A percentile compares a stretch with the other conserved stretches of the same genome.
These are phyloP conservation scores for Thamnophis elegans DNA, from an alignment of 2,797 vertebrate species.

Conservation along the genomic window DNA sequence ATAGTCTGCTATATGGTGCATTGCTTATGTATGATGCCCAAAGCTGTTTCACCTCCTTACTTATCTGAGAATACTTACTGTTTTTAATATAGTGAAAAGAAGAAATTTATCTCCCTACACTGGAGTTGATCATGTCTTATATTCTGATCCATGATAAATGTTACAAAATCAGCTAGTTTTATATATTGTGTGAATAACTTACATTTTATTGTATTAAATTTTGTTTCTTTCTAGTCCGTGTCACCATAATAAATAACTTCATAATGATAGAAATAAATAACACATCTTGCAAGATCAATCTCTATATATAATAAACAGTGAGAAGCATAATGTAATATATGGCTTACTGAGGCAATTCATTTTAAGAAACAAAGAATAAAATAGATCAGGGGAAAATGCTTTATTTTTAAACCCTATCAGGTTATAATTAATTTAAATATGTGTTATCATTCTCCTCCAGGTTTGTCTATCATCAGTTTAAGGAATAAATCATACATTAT, in stretches of 20 bases:
- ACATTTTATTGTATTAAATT: neutral
- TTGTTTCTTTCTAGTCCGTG: slow-evolving; percentile 33
- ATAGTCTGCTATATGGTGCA: slow-evolving; percentile 8
- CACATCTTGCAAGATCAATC: slow-evolving; percentile 1
- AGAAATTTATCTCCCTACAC: slow-evolving; percentile 30
- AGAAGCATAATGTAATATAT: slow-evolving; percentile 12
- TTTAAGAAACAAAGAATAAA: slow-evolving; percentile 12
- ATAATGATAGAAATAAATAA: slow-evolving; percentile 11
- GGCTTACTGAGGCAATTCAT: slow-evolving; percentile 6
- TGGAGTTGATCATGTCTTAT: slow-evolving; percentile 13
- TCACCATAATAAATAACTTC: slow-evolving; percentile 30
- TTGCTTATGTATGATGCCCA: neutral
- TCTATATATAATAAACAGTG: neutral
- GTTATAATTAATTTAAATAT: slow-evolving; percentile 15
- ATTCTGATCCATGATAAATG: slow-evolving; percentile 1
- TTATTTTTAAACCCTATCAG: neutral
- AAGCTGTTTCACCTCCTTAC: slow-evolving; percentile 8
- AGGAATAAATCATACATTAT: neutral
- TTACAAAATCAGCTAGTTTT: slow-evolving; percentile 25
- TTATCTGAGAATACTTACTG: slow-evolving; percentile 6
- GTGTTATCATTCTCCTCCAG: neutral
- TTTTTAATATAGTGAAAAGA: slow-evolving; percentile 21
- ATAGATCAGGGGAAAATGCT: neutral
- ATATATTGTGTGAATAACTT: neutral
- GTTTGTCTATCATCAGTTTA: neutral